Evolutionary conservation across 2,113 vertebrate species (phyloP).

Genomic region (Willisornis vidua): DNA sequence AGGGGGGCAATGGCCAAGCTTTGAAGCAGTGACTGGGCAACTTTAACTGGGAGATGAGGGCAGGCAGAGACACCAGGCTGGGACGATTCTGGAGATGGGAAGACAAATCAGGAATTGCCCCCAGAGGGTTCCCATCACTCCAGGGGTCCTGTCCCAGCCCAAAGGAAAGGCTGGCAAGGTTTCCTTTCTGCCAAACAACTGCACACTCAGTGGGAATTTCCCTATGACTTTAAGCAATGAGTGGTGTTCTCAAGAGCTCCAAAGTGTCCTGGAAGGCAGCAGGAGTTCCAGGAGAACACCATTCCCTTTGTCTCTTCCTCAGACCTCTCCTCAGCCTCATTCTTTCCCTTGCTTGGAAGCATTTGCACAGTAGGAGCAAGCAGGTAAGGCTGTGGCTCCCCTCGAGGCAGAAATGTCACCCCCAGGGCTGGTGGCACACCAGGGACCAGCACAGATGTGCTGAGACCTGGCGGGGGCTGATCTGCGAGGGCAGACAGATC

Average conservation of each 20-base stretch:
- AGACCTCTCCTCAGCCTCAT: neutral
- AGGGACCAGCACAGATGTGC: neutral
- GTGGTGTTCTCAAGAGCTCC: neutral
- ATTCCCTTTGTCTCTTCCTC: neutral
- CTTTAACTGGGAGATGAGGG: fast-evolving
- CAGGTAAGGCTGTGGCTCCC: neutral
- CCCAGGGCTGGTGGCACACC: neutral
- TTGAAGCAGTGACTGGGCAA: fast-evolving
- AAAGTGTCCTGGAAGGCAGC: neutral
- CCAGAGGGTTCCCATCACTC: neutral
- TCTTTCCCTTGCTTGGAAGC: neutral
- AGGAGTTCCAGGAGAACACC: neutral
- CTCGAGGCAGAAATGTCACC: neutral
- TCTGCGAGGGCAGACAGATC: neutral
- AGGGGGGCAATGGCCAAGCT: neutral
- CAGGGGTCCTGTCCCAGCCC: neutral
- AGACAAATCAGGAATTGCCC: neutral
- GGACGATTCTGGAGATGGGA: neutral
- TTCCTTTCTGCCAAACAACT: neutral
- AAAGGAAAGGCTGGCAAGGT: neutral
- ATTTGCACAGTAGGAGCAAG: neutral
- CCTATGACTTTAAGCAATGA: neutral
- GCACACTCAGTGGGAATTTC: fast-evolving
- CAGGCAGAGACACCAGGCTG: neutral
- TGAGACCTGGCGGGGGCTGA: neutral